phyloP scores from a whole-genome alignment of 2,888 invertebrate species.

The Lordiphosa andalusiaca region DNA sequence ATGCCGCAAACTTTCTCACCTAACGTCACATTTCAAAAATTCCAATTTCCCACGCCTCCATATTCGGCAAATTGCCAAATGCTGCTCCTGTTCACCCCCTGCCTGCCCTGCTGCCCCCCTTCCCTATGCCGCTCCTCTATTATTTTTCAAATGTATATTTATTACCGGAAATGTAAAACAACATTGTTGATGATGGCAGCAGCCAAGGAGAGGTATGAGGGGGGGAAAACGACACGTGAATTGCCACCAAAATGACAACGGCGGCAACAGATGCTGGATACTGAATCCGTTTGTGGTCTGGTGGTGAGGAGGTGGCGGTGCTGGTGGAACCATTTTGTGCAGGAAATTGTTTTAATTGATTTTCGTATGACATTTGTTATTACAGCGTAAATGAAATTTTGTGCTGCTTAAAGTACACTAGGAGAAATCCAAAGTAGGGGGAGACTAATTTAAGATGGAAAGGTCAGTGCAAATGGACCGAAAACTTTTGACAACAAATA shows the following conservation, averaged over 20 bases:
- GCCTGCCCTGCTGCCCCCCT: not conserved
- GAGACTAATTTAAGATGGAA: too few species aligned
- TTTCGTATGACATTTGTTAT: constrained; percentile 59
- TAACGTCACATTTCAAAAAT: constrained; percentile 53
- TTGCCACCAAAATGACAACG: constrained; percentile 56
- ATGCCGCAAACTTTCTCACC: constrained; percentile 72
- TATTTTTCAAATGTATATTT: constrained; percentile 70
- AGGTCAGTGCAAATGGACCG: too few species aligned
- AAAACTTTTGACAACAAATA: too few species aligned
- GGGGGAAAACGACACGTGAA: constrained; percentile 17
- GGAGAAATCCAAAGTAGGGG: too few species aligned
- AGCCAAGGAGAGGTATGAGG: not conserved
- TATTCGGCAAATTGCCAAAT: constrained; percentile 58
- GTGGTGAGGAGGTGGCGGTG: not conserved
- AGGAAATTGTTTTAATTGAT: constrained; percentile 70
- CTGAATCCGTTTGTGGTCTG: constrained; percentile 22
- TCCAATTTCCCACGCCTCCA: constrained; percentile 64
- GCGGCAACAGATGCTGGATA: constrained; percentile 62
- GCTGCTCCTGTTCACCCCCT: constrained; percentile 8
- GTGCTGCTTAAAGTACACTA: too few species aligned
- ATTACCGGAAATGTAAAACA: constrained; percentile 73
- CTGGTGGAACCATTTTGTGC: constrained; percentile 36
- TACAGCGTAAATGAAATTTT: constrained; percentile 62
- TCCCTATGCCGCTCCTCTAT: constrained; percentile 26
- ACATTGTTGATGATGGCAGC: constrained; percentile 43